Evolutionary conservation across 2,113 vertebrate species (phyloP).

Genomic region (Perccottus glenii): DNA sequence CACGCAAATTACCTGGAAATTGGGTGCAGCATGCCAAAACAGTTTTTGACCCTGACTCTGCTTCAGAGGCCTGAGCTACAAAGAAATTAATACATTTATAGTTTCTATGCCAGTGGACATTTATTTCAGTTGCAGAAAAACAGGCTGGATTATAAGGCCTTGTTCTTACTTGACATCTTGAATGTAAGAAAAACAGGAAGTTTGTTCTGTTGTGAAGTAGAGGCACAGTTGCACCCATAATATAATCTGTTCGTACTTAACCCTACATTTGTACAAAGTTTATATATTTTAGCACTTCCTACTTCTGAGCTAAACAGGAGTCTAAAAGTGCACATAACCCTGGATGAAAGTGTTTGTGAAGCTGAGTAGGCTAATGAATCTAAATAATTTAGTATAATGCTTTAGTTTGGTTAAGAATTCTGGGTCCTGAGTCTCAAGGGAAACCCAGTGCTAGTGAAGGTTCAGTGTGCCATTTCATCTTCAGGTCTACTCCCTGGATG

Average conservation of each 20-base stretch:
- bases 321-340: constrained; percentile 28
- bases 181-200: too few species aligned
- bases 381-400: constrained; percentile 67
- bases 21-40: constrained; percentile 27
- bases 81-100: constrained; percentile 35
- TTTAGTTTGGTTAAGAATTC: constrained; percentile 64
- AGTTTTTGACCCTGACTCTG: constrained; percentile 15
- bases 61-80: constrained; percentile 34
- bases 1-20: constrained; percentile 43
- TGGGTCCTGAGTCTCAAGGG: constrained; percentile 42
- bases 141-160: constrained; percentile 18
- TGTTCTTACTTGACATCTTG: not conserved
- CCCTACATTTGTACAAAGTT: not conserved
- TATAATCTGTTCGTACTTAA: not conserved
- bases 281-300: not conserved
- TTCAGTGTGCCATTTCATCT: constrained; percentile 51
- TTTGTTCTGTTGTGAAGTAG: too few species aligned
- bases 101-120: constrained; percentile 29
- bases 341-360: constrained; percentile 44
- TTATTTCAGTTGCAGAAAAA: constrained; percentile 24
- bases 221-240: too few species aligned
- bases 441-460: constrained; percentile 48
- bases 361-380: constrained; percentile 55
- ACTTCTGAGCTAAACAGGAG: constrained; percentile 12
- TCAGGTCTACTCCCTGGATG: constrained; percentile 13